A percentile compares a stretch with the other conserved stretches of the same genome.
phyloP scores from a whole-genome alignment of 2,888 invertebrate genomes.

The Epinotia demarniana region DNA sequence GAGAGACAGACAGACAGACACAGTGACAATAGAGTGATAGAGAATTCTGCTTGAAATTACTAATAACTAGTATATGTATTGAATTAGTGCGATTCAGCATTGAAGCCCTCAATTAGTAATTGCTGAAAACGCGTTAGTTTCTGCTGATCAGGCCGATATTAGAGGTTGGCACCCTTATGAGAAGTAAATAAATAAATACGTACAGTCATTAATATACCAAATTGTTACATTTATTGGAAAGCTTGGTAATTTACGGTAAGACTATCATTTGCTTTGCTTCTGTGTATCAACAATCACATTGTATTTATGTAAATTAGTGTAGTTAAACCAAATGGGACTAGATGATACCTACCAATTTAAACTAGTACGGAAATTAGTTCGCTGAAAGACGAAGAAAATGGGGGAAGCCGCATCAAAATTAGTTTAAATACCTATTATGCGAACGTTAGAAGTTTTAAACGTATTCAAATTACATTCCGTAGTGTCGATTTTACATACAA shows the following conservation, averaged over 20 bases:
- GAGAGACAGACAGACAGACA: too few species aligned
- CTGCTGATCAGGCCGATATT: too few species aligned
- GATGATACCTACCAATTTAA: conserved; percentile 35
- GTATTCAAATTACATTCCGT: conserved; percentile 44
- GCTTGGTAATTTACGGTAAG: neutral
- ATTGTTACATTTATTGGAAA: neutral
- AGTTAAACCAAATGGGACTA: conserved; percentile 24
- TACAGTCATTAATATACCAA: too few species aligned
- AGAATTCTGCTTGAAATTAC: too few species aligned
- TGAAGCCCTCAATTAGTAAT: too few species aligned
- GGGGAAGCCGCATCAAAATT: conserved; percentile 42
- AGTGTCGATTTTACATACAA: conserved; percentile 44
- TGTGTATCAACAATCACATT: conserved; percentile 8
- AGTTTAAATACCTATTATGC: conserved; percentile 45
- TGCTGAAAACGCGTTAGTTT: too few species aligned
- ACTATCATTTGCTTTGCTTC: neutral
- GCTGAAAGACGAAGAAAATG: conserved; percentile 40
- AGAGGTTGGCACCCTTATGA: too few species aligned
- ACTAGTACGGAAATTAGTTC: conserved; percentile 29
- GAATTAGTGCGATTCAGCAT: too few species aligned
- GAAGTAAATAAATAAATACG: too few species aligned
- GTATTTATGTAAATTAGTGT: conserved; percentile 20
- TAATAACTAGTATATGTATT: too few species aligned
- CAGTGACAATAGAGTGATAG: too few species aligned
- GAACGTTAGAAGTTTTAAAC: conserved; percentile 45